Evolutionary conservation across 2,113 vertebrate species (phyloP), one percentile per base, ranked within the genome.

Genomic region (Bombycilla garrulus): DNA sequence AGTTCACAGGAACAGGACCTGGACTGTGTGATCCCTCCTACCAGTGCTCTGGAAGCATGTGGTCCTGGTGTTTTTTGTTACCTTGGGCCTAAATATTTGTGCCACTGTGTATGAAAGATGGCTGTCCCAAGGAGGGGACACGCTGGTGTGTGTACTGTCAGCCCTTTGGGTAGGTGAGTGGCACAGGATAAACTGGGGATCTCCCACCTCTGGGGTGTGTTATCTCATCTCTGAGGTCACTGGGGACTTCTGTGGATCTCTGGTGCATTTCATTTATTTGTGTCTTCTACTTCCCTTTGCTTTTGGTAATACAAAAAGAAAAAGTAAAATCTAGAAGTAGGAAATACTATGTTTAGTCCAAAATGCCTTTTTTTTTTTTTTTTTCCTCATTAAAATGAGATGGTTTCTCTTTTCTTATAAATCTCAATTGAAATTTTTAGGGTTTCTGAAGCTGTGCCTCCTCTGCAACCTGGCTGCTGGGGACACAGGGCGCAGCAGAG

Each of bases 131-230:
- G 25, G 24, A 53, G 38, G 50, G 6, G 15, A 45, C 47, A 14
- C 0, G 0, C n/a, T 60, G 36, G 10, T 40, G 18, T 44, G 16
- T 4, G 21, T n/a, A 53, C 19, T 38, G 13, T 45, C 72, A 71
- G 62, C 24, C 69, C 44, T 53, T n/a, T 38, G 62, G 21, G 29
- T 23, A 8, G 3, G 2, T 10, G 42, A 24, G 18, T 9, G 1
- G 11, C 9, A 64, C 23, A 38, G 28, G 14, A 33, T 70, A 77
- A 57, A 18, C 22, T 61, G 71, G 1, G 26, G 3, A 26, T 66
- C 38, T 86, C 48, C 50, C n/a, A 69, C 5, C 15, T 36, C 53
- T 44, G 36, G 3, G 18, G 3, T 45, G 40, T 47, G 25, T 12
- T 57, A 6, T 24, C 16, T 57, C 45, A 6, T 24, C 16, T 57